Percentiles rank a stretch among this genome's conserved stretches.
phyloP scores from a whole-genome alignment of 2,888 invertebrate species.

The Nemotelus nigrinus region DNA sequence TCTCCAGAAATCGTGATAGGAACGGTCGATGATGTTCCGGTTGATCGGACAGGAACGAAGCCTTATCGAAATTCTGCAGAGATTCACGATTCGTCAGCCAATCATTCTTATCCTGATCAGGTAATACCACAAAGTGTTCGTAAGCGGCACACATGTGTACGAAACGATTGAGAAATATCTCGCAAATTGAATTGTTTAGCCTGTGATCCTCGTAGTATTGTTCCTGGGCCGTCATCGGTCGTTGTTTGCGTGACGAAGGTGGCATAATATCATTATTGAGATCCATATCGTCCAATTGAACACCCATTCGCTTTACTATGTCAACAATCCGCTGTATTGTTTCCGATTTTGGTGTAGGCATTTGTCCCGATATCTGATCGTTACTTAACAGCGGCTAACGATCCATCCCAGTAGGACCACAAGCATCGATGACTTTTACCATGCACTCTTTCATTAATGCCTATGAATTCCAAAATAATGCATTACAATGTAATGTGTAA shows the following conservation, averaged over 20 bases:
- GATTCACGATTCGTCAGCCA: constrained; percentile 84
- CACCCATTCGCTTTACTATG: constrained; percentile 83
- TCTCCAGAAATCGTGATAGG: constrained; percentile 93
- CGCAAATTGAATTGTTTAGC: constrained; percentile 90
- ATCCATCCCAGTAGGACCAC: no score
- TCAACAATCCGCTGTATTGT: constrained; percentile 88
- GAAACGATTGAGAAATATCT: constrained; percentile 95
- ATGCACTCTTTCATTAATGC: no score
- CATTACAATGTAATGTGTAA: no score
- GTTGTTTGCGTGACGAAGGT: constrained; percentile 46
- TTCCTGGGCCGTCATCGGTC: constrained; percentile 71
- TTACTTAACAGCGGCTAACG: constrained; percentile 32
- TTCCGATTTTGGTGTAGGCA: constrained; percentile 68
- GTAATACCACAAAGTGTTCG: constrained; percentile 93
- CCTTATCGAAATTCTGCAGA: constrained; percentile 97
- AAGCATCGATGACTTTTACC: no score
- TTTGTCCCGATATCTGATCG: constrained; percentile 46
- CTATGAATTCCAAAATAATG: no score
- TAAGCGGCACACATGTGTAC: constrained; percentile 95
- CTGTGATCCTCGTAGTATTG: constrained; percentile 87
- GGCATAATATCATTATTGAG: constrained; percentile 58
- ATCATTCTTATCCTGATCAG: constrained; percentile 75
- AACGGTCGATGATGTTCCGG: constrained; percentile 95
- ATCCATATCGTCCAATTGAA: constrained; percentile 57
- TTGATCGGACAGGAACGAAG: constrained; percentile 97